Evolutionary conservation across 2,888 invertebrate species (phyloP), one percentile per base, ranked within the genome.

Genomic region (Cheilosia vernalis): DNA sequence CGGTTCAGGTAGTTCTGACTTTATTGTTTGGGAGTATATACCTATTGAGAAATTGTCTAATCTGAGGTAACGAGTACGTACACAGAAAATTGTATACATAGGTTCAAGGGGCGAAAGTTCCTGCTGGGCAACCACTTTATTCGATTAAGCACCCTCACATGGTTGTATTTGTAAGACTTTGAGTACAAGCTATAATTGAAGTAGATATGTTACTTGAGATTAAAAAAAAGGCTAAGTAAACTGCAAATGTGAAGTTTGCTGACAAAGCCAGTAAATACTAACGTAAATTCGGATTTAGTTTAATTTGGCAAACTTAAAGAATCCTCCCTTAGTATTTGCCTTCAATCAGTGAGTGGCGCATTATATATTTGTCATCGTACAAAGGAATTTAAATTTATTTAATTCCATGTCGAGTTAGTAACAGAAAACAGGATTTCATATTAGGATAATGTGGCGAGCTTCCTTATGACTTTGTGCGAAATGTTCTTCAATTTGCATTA

Each of bases 81-180:
- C 10, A 33, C 0, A 10, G 10, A 44, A 67, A 24, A 27, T 15
- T 53, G 15, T 21, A 17, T 44, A 7, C 44, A 17, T 47, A 6
- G 17, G 17, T 2, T 27, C 6, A 44, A 17, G 44, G 44, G 17
- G 1, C 47, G 2, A 17, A 44, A 2, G 1, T 47, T 47, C 9
- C 9, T 17, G 10, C 5, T 21, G 1, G 5, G 15, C 10, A 47
- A 44, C 53, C 61, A 77, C 69, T 77, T 61, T 47, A 61, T 55
- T 61, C 77, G 61, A 69, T 69, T 53, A 33, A 61, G 33, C 9
- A 30, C 44, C 13, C 44, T 37, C 13, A 37, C 33, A 47, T 21
- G 21, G 21, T 67, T 55, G 37, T 69, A 47, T 69, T 55, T 69
- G 69, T 70, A 63, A 78, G 55, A 69, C 63, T 70, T 78, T 69